phyloP scores from a whole-genome alignment of 2,888 invertebrate species.

The Clusia tigrina region DNA sequence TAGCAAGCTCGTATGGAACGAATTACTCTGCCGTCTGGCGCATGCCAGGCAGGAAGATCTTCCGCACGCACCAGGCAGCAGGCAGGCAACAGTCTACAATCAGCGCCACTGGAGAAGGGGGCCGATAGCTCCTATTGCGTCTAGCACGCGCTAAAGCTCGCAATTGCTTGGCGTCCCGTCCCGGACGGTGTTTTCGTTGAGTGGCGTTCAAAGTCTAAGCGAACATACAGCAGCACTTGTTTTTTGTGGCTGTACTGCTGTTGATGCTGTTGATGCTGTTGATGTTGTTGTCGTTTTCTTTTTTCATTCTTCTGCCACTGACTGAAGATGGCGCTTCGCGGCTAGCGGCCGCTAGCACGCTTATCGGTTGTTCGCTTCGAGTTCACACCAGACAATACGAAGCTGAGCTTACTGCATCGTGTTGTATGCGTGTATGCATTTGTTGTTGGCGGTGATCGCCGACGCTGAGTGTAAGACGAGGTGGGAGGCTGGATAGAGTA shows the following conservation, averaged over 20 bases:
- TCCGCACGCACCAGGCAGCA: slow-evolving; percentile 6
- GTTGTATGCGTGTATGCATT: too few species aligned
- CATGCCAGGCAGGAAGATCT: neutral
- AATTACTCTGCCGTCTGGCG: neutral
- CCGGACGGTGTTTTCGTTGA: too few species aligned
- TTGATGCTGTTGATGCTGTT: neutral
- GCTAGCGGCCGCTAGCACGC: neutral
- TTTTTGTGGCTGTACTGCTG: slow-evolving; percentile 14
- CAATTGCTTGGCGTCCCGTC: too few species aligned
- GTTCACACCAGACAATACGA: neutral
- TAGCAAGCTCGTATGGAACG: slow-evolving; percentile 41
- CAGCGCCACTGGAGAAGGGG: too few species aligned
- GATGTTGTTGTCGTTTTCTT: slow-evolving; percentile 17
- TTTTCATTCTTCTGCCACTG: slow-evolving; percentile 28
- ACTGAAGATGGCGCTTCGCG: slow-evolving; percentile 5
- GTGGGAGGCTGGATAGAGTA: neutral
- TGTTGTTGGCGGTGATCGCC: too few species aligned
- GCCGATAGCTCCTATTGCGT: too few species aligned
- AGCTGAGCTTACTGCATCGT: neutral
- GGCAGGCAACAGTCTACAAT: slow-evolving; percentile 9
- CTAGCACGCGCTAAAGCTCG: too few species aligned
- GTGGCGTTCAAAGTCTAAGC: slow-evolving; percentile 43
- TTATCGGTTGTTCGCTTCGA: neutral
- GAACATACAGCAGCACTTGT: slow-evolving; percentile 29
- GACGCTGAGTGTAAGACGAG: neutral